Base-by-base conservation (phyloP, 1,140 invertebrate genomes). In the Eufriesea mexicana region DNA sequence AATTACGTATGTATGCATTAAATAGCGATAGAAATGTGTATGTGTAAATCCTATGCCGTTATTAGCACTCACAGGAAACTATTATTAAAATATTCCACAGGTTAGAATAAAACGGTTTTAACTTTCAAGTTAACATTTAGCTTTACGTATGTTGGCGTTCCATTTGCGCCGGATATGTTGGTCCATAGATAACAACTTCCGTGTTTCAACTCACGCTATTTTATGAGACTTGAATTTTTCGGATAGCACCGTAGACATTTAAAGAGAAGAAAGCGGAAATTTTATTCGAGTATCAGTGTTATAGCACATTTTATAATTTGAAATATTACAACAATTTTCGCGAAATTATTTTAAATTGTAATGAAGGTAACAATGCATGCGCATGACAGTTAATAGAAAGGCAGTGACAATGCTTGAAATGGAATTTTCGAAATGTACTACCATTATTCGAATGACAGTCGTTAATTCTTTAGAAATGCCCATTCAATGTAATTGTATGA, bases 131-230 rank as follows among this genome's bases (percentile, higher is more conserved):
- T 20, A 5, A 25, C 16, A 20, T n/a, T 47, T 49, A 45, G 7
- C 28, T 66, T 23, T 55, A 72, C 70, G 0, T 61, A 74, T 49
- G 57, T 20, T 28, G 45, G 20, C 14, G 20, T 76, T 64, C 47
- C 42, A 66, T 76, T 76, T 66, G n/a, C 47, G 20, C n/a, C 5
- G 20, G 74, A 66, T 76, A 47, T 28, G 74, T 76, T 76, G 47
- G 61, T 54, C 49, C 61, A 28, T 64, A 66, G 74, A 76, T 76
- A 66, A 66, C 61, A 54, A 45, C 74, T 76, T 76, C 28, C 74
- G 74, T 23, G 74, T 76, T 64, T 47, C 74, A 64, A 20, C 25
- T 35, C 10, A 14, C 28, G 45, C 14, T 66, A 18, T 62, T 62
- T 76, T 66, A 76, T 64, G 42, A 23, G n/a, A 28, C 42, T 61